phyloP scores from a whole-genome alignment of 2,888 invertebrate species.

The Acrobasis suavella region DNA sequence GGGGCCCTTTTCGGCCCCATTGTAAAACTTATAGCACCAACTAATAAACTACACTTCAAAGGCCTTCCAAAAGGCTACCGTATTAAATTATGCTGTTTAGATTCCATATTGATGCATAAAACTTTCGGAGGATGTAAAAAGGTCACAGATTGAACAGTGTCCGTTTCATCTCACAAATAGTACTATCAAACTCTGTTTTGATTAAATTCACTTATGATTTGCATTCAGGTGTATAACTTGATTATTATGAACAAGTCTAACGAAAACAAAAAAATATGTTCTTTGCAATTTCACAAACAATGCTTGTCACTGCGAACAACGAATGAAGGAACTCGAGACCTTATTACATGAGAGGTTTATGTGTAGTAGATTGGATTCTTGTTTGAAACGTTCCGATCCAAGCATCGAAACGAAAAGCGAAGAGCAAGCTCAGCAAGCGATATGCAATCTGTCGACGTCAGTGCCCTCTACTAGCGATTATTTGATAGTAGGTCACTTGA shows the following conservation, averaged over 20 bases:
- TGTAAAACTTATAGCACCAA: slow-evolving; percentile 62
- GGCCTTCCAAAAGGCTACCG: slow-evolving; percentile 48
- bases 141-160: slow-evolving; percentile 68
- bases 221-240: neutral
- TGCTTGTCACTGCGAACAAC: slow-evolving; percentile 66
- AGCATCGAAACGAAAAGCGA: slow-evolving; percentile 28
- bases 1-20: slow-evolving; percentile 77
- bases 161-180: slow-evolving; percentile 55
- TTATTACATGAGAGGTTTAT: slow-evolving; percentile 38
- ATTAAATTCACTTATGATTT: slow-evolving; percentile 33
- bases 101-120: slow-evolving; percentile 62
- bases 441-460: slow-evolving; percentile 27
- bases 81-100: slow-evolving; percentile 51
- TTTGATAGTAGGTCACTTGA: slow-evolving; percentile 22
- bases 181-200: slow-evolving; percentile 43
- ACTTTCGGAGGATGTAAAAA: slow-evolving; percentile 57
- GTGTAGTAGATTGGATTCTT: slow-evolving; percentile 29
- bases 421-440: too few species aligned
- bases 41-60: slow-evolving; percentile 54
- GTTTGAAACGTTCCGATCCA: slow-evolving; percentile 28
- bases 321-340: slow-evolving; percentile 61
- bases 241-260: slow-evolving; percentile 13
- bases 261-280: slow-evolving; percentile 16
- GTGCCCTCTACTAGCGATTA: slow-evolving; percentile 32
- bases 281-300: slow-evolving; percentile 46